Evolutionary conservation across 2,888 invertebrate species (phyloP), one percentile per base, ranked within the genome.

Genomic region (Tuta absoluta): DNA sequence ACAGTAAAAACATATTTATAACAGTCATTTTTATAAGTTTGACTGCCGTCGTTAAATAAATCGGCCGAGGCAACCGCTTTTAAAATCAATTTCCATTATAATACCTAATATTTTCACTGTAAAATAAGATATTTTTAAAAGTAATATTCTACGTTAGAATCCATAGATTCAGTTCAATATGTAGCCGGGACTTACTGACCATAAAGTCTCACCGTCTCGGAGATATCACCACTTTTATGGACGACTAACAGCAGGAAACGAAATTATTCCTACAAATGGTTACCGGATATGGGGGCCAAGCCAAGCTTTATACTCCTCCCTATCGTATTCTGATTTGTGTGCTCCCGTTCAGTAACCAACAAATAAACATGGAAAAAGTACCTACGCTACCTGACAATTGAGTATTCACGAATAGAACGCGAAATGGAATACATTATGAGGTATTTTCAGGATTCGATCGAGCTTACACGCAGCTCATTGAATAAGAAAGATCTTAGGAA

Each of bases 121-220:
- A 33, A 5, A 8, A 33, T 33, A 33, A 1, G 10, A 10, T 33
- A 33, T 33, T 33, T 28, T 28, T 33, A 8, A 33, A 33, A 33
- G 33, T 10, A 33, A 33, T 33, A 33, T 8, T 33, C 33, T 33
- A 33, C 33, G 33, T 1, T 33, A 33, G 33, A 33, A 8, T 33
- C 8, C 33, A 5, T 33, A 33, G 33, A 33, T 33, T 33, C 45
- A 45, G 45, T 17, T 45, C 45, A 45, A 45, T 45, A 45, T 45
- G n/a, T 51, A 75, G 72, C 62, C 63, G 59, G 66, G 62, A 65
- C 65, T 67, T 69, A 71, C 68, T 74, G 71, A 69, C 74, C 71
- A 77, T 81, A 81, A 81, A 81, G 76, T 70, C 74, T 75, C 74
- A 72, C 73, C 70, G 70, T 74, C n/a, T n/a, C 69, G 73, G 73